Conservation (phyloP, 2,113 vertebrate genomes). For the Oophaga pumilio region DNA sequence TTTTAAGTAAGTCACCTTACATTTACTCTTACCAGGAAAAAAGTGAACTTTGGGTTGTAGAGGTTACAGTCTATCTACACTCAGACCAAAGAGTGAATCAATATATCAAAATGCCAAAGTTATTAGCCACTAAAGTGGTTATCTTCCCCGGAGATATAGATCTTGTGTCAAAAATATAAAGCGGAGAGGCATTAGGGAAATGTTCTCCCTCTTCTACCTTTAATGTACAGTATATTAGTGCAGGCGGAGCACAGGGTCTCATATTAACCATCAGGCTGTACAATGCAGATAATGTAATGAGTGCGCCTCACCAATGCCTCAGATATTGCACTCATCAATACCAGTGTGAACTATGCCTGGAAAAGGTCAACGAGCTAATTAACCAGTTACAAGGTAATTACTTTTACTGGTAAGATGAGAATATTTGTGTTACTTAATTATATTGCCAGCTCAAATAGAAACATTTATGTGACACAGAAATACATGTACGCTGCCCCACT, state of each 20-base stretch:
- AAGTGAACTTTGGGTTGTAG: conserved; percentile 62
- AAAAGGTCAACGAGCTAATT: conserved; percentile 23
- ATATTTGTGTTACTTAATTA: background rate
- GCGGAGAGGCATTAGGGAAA: conserved; percentile 15
- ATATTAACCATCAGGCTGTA: background rate
- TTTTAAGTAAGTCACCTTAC: background rate
- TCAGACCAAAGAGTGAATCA: conserved; percentile 70
- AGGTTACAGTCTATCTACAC: conserved; percentile 67
- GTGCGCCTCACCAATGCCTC: background rate
- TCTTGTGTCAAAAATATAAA: conserved; percentile 55
- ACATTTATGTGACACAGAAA: background rate
- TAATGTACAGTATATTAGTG: conserved; percentile 1
- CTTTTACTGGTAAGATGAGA: background rate
- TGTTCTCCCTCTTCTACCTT: background rate
- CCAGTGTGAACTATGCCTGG: background rate
- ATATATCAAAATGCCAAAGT: conserved; percentile 62
- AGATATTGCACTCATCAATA: conserved; percentile 2
- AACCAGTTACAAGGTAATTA: conserved; percentile 16
- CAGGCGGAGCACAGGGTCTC: background rate
- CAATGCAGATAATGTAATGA: conserved; percentile 27
- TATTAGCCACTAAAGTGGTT: conserved; percentile 64
- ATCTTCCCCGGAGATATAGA: conserved; percentile 59
- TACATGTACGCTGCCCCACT: background rate
- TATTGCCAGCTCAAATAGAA: background rate
- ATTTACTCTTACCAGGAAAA: background rate